phyloP scores from a whole-genome alignment of 2,113 vertebrate species.

The Octodon degus region DNA sequence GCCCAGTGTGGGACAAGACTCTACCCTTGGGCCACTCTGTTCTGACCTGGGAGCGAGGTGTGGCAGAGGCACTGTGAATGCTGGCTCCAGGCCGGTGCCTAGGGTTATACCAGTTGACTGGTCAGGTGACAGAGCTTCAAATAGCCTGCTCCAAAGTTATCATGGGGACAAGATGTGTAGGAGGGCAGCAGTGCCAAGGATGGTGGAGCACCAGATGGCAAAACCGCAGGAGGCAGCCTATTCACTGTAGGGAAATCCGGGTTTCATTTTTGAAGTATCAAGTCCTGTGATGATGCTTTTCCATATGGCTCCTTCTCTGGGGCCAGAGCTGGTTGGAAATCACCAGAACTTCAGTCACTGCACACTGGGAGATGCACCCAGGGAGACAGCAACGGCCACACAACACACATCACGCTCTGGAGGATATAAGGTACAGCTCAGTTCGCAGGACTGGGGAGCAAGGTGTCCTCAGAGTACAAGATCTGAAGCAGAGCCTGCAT shows the following conservation, averaged over 20 bases:
- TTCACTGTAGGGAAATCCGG: background rate
- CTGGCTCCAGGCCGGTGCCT: background rate
- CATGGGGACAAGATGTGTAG: background rate
- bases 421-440: background rate
- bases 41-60: background rate
- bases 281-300: background rate
- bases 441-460: background rate
- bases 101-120: background rate
- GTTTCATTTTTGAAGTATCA: background rate
- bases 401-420: rapidly evolving
- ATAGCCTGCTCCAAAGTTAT: background rate
- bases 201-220: background rate
- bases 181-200: background rate
- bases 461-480: background rate
- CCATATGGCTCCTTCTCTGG: background rate
- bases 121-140: background rate
- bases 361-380: background rate
- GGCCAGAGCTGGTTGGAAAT: too few relatives aligned
- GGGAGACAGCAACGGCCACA: background rate
- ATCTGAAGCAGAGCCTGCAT: background rate
- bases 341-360: background rate
- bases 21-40: background rate
- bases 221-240: background rate
- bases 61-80: background rate
- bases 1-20: background rate